Base-by-base conservation (phyloP, 2,888 invertebrate species). In the Chouioia cunea region DNA sequence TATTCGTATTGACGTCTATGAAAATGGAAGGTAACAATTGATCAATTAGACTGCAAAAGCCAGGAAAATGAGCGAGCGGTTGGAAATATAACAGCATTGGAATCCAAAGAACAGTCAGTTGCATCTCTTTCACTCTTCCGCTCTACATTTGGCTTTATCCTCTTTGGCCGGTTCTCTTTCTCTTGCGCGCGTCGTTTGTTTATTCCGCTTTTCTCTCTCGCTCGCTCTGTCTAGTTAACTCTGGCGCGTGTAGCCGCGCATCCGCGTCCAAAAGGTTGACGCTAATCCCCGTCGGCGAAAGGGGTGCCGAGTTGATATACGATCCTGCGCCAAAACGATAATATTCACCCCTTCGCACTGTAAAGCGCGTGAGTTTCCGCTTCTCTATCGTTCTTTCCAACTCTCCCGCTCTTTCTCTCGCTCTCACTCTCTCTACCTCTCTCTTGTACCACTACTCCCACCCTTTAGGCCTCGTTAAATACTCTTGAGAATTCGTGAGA, bases 251-350 rank as follows among this genome's bases (percentile, higher is more conserved):
- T 27, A 52, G 36, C 56, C 58, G 50, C 56, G 22, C n/a, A 54
- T 48, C 52, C 46, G 36, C 59, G 62, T 62, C 68, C 65, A 59
- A 68, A 78, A 81, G 80, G 79, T 79, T 83, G 83, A 82, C 84
- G 83, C 80, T 85, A 85, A 85, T 85, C 85, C 84, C 79, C 78
- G 83, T 79, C 81, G 78, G 78, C 78, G 75, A 83, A 81, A 82
- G 81, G 81, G 81, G 80, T 79, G 79, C 78, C 75, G 79, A 76
- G 78, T 77, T 83, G 82, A 85, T 82, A 82, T 82, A 80, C 79
- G 78, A 78, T 79, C 79, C 84, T 84, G 83, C 81, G 77, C 79
- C 77, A 79, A 79, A 81, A 83, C 81, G 85, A 84, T 85, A 85
- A 85, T 85, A 83, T 83, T 81, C 79, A 73, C 76, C 77, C 76